These are phyloP conservation scores for Melinopterus prodromus DNA, from an alignment of 2,888 invertebrate species.

Conservation along the genomic window DNA sequence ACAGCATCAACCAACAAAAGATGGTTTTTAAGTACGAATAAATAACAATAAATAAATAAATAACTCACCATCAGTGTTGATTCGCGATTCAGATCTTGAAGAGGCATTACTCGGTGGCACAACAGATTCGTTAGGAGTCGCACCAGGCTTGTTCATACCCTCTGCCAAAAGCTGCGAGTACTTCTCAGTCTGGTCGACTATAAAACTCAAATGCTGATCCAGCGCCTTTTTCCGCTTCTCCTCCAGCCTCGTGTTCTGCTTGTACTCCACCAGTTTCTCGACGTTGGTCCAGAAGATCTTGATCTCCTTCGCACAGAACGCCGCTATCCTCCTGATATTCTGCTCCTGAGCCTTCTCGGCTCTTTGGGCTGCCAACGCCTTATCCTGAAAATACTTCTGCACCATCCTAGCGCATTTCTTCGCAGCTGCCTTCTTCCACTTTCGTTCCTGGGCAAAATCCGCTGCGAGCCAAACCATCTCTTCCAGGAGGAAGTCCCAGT, in stretches of 20 bases:
- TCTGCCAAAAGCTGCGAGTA: slow-evolving; percentile 92
- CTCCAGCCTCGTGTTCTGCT: slow-evolving; percentile 90
- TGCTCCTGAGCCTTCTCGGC: slow-evolving; percentile 93
- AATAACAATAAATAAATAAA: not conserved
- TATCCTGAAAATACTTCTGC: slow-evolving; percentile 91
- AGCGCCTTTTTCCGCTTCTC: slow-evolving; percentile 94
- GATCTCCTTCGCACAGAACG: slow-evolving; percentile 91
- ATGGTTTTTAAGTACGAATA: too few relatives aligned
- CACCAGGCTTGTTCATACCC: slow-evolving; percentile 73
- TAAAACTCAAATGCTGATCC: slow-evolving; percentile 96
- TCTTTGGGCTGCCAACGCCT: slow-evolving; percentile 85
- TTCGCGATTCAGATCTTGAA: slow-evolving; percentile 60
- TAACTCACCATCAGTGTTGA: slow-evolving; percentile 63
- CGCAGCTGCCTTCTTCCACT: slow-evolving; percentile 96
- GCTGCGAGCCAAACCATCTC: slow-evolving; percentile 99
- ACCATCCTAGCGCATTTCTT: slow-evolving; percentile 93
- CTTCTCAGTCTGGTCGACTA: slow-evolving; percentile 98
- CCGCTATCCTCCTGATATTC: slow-evolving; percentile 85
- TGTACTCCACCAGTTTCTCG: slow-evolving; percentile 96
- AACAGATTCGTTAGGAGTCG: slow-evolving; percentile 45
- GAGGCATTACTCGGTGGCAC: slow-evolving; percentile 61
- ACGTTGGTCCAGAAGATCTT: slow-evolving; percentile 96
- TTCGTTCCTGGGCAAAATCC: slow-evolving; percentile 97
- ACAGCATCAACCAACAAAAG: too few relatives aligned
- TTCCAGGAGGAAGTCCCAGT: slow-evolving; percentile 98